These are phyloP conservation scores for Alcedo quadribrachys DNA, from an alignment of 2,797 vertebrate species.

Conservation along the genomic window DNA sequence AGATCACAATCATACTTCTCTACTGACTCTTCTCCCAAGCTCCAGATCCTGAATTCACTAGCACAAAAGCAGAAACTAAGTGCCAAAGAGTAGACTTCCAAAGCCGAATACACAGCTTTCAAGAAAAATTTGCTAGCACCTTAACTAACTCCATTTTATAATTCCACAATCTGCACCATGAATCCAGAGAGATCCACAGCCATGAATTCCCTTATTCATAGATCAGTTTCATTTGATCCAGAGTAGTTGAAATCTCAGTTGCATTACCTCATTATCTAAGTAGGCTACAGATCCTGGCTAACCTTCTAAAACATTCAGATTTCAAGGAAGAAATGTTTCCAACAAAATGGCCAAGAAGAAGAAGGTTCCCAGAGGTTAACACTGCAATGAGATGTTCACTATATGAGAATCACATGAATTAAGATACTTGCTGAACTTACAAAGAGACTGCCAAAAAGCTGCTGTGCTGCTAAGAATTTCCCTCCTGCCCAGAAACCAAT, in stretches of 20 bases:
- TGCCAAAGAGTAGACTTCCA: background rate
- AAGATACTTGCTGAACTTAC: background rate
- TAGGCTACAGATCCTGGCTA: background rate
- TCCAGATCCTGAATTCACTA: background rate
- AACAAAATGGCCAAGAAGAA: background rate
- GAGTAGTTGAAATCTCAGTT: background rate
- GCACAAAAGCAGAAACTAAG: background rate
- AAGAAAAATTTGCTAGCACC: background rate
- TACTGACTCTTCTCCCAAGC: background rate
- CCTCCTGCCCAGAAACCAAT: background rate
- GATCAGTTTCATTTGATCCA: background rate
- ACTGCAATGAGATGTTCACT: background rate
- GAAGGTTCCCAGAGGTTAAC: background rate
- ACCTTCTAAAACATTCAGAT: background rate
- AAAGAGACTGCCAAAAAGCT: background rate
- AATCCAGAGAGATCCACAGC: background rate
- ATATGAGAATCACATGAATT: fast-evolving
- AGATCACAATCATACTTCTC: background rate
- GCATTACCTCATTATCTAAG: background rate
- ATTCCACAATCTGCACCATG: background rate
- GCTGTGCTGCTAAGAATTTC: background rate
- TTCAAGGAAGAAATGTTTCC: background rate
- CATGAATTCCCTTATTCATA: background rate
- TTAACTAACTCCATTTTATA: background rate
- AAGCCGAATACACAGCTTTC: background rate